Percentiles rank a stretch among this genome's conserved stretches.
These are phyloP conservation scores for Chaetura pelagica DNA, from an alignment of 2,113 vertebrate genomes.

Conservation along the genomic window DNA sequence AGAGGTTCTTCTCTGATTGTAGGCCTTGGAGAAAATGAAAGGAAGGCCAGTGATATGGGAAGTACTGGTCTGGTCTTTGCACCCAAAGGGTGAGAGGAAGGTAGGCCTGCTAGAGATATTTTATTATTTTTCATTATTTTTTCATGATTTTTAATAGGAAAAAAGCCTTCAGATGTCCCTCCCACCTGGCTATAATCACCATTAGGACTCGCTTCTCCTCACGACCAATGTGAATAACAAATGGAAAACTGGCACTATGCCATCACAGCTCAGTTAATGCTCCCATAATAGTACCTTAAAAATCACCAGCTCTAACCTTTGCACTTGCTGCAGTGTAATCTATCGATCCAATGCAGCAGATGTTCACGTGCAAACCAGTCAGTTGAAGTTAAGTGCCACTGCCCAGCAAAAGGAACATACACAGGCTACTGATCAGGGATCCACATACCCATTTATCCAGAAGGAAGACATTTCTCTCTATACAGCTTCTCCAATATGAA, in stretches of 20 bases:
- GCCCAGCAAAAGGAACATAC: neutral
- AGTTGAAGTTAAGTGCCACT: neutral
- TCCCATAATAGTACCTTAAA: neutral
- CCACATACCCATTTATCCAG: neutral
- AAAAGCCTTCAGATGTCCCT: neutral
- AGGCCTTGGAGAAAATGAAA: neutral
- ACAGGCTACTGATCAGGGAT: accelerated
- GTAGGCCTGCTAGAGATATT: neutral
- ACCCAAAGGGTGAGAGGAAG: accelerated
- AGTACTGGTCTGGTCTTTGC: neutral
- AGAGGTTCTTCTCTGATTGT: neutral
- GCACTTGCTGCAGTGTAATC: neutral
- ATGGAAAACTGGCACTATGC: neutral
- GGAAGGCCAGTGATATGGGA: neutral
- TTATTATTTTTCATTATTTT: too few species aligned
- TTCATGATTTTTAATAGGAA: neutral
- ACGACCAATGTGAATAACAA: neutral
- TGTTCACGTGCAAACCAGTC: neutral
- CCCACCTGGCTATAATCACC: neutral
- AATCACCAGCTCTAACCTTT: neutral
- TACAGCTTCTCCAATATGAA: neutral
- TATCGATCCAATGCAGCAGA: neutral
- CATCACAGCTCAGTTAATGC: neutral
- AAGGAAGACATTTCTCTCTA: neutral
- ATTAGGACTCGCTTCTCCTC: neutral